Conservation (phyloP, 2,113 vertebrate species). For the Ageneiosus marmoratus region DNA sequence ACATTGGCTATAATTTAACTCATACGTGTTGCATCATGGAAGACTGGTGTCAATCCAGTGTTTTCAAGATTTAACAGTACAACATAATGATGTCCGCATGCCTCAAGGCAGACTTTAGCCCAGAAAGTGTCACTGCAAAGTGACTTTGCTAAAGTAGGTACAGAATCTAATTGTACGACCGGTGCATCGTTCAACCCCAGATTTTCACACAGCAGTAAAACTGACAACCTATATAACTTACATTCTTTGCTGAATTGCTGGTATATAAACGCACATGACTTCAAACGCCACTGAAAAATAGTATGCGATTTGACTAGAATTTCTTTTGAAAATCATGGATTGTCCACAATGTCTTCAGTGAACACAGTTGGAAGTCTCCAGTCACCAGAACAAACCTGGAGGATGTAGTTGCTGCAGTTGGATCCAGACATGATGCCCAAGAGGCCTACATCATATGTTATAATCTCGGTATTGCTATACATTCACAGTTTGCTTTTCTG, state of each 20-base stretch:
- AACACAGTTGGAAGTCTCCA: neutral
- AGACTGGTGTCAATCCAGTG: neutral
- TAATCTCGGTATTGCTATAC: neutral
- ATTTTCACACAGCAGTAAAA: neutral
- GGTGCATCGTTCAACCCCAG: neutral
- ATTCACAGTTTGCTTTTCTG: neutral
- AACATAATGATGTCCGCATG: neutral
- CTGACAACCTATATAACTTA: neutral
- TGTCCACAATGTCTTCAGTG: neutral
- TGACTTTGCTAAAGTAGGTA: conserved; percentile 11
- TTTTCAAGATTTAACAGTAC: neutral
- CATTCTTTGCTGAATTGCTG: neutral
- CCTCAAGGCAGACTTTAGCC: neutral
- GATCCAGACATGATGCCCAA: neutral
- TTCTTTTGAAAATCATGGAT: neutral
- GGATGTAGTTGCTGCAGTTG: neutral
- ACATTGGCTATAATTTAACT: neutral
- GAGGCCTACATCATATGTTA: neutral
- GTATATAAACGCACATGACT: neutral
- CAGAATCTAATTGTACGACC: neutral
- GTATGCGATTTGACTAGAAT: neutral
- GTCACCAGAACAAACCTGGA: neutral
- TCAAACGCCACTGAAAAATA: neutral
- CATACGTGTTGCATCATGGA: neutral
- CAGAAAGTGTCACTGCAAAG: neutral